Evolutionary conservation across 37 sponge, comb jelly and placozoan species (phyloP), one percentile per base, ranked within the genome.

Genomic region (Crambe crambe): DNA sequence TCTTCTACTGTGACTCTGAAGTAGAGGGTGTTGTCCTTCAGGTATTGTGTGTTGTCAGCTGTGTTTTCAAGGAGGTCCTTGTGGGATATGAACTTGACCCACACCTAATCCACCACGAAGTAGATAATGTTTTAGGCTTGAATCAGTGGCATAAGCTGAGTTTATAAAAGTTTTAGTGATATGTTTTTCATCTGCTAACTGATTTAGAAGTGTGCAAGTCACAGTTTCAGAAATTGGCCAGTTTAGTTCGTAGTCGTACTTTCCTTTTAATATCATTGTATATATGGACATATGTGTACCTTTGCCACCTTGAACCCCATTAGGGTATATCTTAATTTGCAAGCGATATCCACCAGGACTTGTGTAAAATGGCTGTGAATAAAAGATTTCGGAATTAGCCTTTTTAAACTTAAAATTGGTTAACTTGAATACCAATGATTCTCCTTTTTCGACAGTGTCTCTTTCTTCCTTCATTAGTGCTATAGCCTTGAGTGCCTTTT

Each of bases 331-430:
- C 20, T 39, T 29, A 4, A 79, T 37, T 63, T 58, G 68, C 70
- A 79, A 47, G 40, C 68, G 67, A 66, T 79, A 79, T 8, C 80
- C 80, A 54, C 70, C 70, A 36, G 39, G 37, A 30, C 41, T 42
- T 36, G 80, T 44, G 58, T 69, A 47, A 47, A 79, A 41, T 37
- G 80, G 80, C 39, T 43, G 29, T 15, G 67, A 38, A 54, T 44
- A 79, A 6, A 68, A 31, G 8, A 9, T 37, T 15, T 37, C 40
- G 22, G 29, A 36, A 10, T 34, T 68, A 8, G 9, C 18, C 40
- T 68, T 68, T 10, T 22, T 31, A 10, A 36, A 9, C 10, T 20
- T 26, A 62, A n/a, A 62, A 8, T 21, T 21, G 6, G 30, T 23
- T 8, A 62, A 62, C 30, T 62, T 62, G 25, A 62, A 62, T 23